Evolutionary conservation across 2,113 vertebrate genomes (phyloP).

Genomic region (Formicarius rufipectus): DNA sequence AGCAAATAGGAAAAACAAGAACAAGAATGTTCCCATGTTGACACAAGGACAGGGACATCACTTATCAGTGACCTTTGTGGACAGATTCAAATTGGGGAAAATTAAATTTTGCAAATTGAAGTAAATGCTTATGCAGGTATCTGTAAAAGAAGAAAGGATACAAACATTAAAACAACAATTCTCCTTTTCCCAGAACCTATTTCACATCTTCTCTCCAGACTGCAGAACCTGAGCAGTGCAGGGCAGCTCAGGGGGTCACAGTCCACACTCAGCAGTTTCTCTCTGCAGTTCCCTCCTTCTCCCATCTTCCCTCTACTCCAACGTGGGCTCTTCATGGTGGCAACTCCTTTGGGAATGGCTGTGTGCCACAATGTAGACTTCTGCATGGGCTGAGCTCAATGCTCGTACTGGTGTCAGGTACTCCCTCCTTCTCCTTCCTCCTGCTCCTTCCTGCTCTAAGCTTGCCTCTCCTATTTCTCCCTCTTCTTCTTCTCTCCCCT

Average conservation of each 20-base stretch:
- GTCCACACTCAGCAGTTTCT: accelerated
- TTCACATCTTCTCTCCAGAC: neutral
- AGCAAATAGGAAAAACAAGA: neutral
- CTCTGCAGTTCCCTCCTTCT: neutral
- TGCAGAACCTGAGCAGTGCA: neutral
- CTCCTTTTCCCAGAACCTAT: neutral
- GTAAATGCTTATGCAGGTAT: neutral
- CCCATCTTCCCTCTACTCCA: neutral
- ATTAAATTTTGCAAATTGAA: neutral
- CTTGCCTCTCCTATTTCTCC: neutral
- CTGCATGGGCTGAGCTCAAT: neutral
- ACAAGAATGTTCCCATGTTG: neutral
- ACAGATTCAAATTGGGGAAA: neutral
- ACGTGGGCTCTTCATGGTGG: accelerated
- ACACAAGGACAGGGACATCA: neutral
- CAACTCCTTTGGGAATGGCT: neutral
- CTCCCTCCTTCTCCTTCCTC: neutral
- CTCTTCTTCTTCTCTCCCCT: neutral
- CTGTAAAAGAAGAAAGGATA: too few relatives aligned
- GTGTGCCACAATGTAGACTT: neutral
- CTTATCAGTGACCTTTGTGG: neutral
- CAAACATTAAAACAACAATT: neutral
- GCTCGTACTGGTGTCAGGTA: neutral
- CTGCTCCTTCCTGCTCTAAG: neutral
- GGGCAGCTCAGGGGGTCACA: too few relatives aligned